Base-by-base conservation (phyloP, 2,888 invertebrate species). In the Laspeyria flexula region DNA sequence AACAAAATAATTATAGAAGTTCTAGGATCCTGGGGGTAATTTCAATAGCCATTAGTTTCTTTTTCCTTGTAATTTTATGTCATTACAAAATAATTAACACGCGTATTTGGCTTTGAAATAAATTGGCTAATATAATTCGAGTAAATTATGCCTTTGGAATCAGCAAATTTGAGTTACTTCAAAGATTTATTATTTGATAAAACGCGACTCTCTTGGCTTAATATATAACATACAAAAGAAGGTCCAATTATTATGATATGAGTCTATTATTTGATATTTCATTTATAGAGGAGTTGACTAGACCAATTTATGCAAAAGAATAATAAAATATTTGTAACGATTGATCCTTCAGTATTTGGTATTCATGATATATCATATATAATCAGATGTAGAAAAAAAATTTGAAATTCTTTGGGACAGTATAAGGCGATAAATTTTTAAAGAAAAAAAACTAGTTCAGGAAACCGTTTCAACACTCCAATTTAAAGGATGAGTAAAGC, bases 341-440 rank as follows among this genome's bases (percentile, higher is more conserved):
- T 39, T 16, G 25, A 38, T 23, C 23, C 37, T 13, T 25, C 29
- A 21, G 16, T 45, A 31, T 39, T 38, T 40, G 25, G 33, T 12
- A 25, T 40, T 25, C 16, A 27, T 34, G 39, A 46, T 40, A 34
- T 16, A 13, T 34, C 2, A 13, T 13, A 12, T 37, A 45, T 39
- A 25, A 46, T 34, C 33, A 40, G 10, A n/a, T 40, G 13, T n/a
- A n/a, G n/a, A n/a, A n/a, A n/a, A n/a, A n/a, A n/a, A n/a, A n/a
- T 9, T 39, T 23, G 33, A 39, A 18, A 33, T 34, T 40, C 46
- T 46, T 46, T 47, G 41, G 46, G 47, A 33, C 40, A 35, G 18
- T 15, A 13, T 42, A 27, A 45, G 45, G 11, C 37, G 9, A 11
- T 16, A 45, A 38, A 16, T 29, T 43, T 33, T 25, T 7, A 40